Base-by-base conservation (phyloP, 2,797 vertebrate species). In the Alca torda region DNA sequence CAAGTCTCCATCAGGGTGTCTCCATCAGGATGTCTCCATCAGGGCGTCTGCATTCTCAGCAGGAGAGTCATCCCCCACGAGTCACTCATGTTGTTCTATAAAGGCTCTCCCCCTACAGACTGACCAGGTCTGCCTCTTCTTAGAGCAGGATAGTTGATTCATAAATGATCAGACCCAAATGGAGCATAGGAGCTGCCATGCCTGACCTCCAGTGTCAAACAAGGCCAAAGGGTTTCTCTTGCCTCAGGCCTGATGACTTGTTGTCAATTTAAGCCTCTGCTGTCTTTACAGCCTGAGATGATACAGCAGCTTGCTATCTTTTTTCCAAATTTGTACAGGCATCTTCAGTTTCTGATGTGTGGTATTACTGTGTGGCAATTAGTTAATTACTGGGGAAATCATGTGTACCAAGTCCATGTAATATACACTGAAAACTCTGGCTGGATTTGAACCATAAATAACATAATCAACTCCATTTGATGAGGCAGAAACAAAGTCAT, bases 391-490 rank as follows among this genome's bases (percentile, higher is more conserved):
- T 50, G 10, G 4, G 57, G 53, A 73, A 90, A 92, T 67, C 4
- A 1, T 53, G 37, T 72, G 46, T 65, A 73, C 67, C 43, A 74
- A 37, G 16, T 53, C 59, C 4, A 8, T 87, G 59, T 76, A 76
- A 89, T 26, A 45, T 17, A 82, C 54, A 69, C 39, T 56, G 59
- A 90, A 85, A 84, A 48, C 18, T 84, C 74, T 51, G 41, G 7
- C 20, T 95, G 50, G n/a, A 50, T 86, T 94, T 84, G 80, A 91
- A 70, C 16, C 46, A 57, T 68, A 83, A 94, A 86, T 61, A 94
- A 91, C 23, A 41, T 33, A 26, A 87, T 53, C 23, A 80, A 67
- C 37, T 84, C 46, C 30, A 75, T 75, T 90, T 75, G 83, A 83
- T 67, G 53, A 88, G 46, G 67, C 43, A 84, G 65, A 77, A 93